Evolutionary conservation across 2,797 vertebrate species (phyloP).

Genomic region (Platalea minor): DNA sequence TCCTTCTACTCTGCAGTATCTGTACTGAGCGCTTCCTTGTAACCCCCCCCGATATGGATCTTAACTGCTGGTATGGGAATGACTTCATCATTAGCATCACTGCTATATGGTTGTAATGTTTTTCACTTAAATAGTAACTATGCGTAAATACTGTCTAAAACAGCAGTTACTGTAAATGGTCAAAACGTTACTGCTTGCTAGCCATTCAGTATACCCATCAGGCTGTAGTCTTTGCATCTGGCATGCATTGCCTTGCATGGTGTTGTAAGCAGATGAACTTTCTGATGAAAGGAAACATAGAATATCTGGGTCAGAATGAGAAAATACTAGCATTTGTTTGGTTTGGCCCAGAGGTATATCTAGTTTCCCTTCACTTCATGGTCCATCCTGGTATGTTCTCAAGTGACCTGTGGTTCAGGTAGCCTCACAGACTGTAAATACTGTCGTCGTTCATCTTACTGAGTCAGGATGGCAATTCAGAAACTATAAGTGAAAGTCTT

Average conservation of each 20-base stretch:
- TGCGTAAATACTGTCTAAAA: background rate
- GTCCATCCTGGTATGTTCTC: rapidly evolving
- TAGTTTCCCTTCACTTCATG: background rate
- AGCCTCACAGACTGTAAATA: background rate
- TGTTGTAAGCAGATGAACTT: background rate
- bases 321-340: background rate
- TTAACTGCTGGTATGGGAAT: background rate
- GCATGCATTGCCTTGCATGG: background rate
- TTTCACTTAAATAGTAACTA: background rate
- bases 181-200: background rate
- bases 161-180: background rate
- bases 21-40: background rate
- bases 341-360: background rate
- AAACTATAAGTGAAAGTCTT: background rate
- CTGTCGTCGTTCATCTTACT: background rate
- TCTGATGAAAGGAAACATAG: background rate
- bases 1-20: background rate
- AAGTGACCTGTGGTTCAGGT: background rate
- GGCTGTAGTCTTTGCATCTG: background rate
- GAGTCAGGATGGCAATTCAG: background rate
- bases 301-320: background rate
- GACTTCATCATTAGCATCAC: background rate
- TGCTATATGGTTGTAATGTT: background rate
- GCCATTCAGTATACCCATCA: background rate
- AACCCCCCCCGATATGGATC: background rate